Evolutionary conservation across 2,888 invertebrate species (phyloP).

Genomic region (Lapara coniferarum): DNA sequence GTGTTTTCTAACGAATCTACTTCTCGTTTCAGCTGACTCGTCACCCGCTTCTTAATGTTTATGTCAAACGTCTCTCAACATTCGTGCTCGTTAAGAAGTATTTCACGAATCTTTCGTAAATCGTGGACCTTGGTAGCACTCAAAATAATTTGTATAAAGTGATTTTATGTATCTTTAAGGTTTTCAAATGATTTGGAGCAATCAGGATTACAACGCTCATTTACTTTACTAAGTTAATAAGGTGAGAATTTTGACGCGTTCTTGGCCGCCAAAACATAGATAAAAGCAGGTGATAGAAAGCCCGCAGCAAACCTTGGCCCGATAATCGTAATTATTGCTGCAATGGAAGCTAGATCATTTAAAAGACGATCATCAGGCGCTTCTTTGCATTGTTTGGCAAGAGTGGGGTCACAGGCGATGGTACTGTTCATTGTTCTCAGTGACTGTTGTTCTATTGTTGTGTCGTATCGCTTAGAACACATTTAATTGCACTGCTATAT

Average conservation of each 20-base stretch:
- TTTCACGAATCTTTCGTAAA: no score
- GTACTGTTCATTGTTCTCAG: constrained; percentile 67
- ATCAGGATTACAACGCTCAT: no score
- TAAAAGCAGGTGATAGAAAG: constrained; percentile 77
- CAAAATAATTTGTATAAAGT: no score
- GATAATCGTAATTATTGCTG: constrained; percentile 71
- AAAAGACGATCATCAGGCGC: constrained; percentile 78
- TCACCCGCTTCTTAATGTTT: no score
- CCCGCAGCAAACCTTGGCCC: constrained; percentile 77
- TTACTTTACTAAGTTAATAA: constrained; percentile 46
- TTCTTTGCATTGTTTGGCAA: constrained; percentile 74
- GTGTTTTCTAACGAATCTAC: no score
- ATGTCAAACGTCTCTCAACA: no score
- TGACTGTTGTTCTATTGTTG: constrained; percentile 65
- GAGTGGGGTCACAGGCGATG: constrained; percentile 63
- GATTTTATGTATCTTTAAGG: no score
- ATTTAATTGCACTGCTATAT: constrained; percentile 63
- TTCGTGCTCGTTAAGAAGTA: no score
- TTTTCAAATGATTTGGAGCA: no score
- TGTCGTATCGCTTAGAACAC: constrained; percentile 66
- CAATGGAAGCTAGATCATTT: constrained; percentile 76
- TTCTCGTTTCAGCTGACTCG: no score
- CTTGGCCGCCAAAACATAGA: constrained; percentile 57
- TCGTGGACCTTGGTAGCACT: no score
- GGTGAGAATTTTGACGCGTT: constrained; percentile 60